A percentile compares a stretch with the other conserved stretches of the same genome.
These are phyloP conservation scores for Watsonalla binaria DNA, from an alignment of 2,888 invertebrate genomes.

Conservation along the genomic window DNA sequence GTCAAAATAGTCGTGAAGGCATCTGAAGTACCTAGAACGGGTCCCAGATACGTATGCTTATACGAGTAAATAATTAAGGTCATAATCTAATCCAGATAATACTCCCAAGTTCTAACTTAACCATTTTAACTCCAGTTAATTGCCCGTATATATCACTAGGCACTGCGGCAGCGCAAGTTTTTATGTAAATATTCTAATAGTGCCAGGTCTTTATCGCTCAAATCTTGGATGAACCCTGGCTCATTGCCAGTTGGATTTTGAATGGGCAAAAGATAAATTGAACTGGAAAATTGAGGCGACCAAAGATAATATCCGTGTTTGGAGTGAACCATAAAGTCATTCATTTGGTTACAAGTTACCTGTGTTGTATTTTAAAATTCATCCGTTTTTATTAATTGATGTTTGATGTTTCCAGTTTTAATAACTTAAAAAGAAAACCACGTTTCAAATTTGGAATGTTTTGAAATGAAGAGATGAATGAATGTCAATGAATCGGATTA, in stretches of 20 bases:
- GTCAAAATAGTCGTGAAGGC: too few relatives aligned
- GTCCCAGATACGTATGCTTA: too few relatives aligned
- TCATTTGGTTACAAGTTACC: too few relatives aligned
- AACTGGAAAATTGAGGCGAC: constrained; percentile 31
- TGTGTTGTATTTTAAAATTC: too few relatives aligned
- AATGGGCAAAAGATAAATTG: constrained; percentile 39
- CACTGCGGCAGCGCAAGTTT: constrained; percentile 25
- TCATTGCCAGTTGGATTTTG: constrained; percentile 38
- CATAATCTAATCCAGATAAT: not conserved
- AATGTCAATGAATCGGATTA: too few relatives aligned
- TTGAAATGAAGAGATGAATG: too few relatives aligned
- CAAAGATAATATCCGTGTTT: constrained; percentile 20
- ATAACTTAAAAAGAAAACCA: too few relatives aligned
- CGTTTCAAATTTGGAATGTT: too few relatives aligned
- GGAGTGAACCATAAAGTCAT: constrained; percentile 1
- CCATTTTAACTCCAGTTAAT: not conserved
- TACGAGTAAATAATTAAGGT: too few relatives aligned
- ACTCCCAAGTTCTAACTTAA: not conserved
- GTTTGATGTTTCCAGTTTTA: too few relatives aligned
- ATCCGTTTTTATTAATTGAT: too few relatives aligned
- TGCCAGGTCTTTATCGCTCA: constrained; percentile 34
- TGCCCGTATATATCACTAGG: not conserved
- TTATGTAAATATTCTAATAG: constrained; percentile 38
- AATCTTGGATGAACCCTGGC: constrained; percentile 41
- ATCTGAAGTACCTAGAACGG: too few relatives aligned